Conservation (phyloP, 2,113 vertebrate genomes). For the Tachuris rubrigastra region DNA sequence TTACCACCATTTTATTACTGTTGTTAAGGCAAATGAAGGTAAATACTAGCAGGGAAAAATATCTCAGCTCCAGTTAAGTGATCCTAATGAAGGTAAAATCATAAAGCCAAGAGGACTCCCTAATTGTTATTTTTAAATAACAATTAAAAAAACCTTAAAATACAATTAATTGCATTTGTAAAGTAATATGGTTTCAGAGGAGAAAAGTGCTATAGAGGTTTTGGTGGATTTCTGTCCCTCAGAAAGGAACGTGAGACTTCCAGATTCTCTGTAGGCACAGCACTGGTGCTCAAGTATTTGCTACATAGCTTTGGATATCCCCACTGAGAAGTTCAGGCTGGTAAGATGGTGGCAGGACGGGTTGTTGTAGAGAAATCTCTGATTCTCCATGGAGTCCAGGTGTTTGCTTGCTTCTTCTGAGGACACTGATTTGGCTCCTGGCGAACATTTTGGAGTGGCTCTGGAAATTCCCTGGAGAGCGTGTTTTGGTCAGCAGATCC, state of each 20-base stretch:
- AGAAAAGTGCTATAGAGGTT: not conserved
- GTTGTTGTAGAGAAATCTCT: not conserved
- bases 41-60: not conserved
- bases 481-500: not conserved
- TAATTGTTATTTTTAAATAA: not conserved
- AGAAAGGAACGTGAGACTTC: not conserved
- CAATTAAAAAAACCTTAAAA: not conserved
- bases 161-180: not conserved
- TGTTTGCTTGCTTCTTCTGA: not conserved
- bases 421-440: not conserved
- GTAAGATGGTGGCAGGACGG: not conserved
- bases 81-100: not conserved
- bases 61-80: not conserved
- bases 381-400: not conserved
- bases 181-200: not conserved
- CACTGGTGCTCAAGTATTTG: not conserved
- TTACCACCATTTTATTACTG: not conserved
- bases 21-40: not conserved
- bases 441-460: not conserved
- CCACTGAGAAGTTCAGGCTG: not conserved
- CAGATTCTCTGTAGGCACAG: not conserved
- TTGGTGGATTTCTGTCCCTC: not conserved
- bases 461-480: not conserved
- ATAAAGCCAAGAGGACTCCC: not conserved
- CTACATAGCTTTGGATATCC: not conserved